Evolutionary conservation across 2,113 vertebrate species (phyloP).

Genomic region (Argyrosomus japonicus): DNA sequence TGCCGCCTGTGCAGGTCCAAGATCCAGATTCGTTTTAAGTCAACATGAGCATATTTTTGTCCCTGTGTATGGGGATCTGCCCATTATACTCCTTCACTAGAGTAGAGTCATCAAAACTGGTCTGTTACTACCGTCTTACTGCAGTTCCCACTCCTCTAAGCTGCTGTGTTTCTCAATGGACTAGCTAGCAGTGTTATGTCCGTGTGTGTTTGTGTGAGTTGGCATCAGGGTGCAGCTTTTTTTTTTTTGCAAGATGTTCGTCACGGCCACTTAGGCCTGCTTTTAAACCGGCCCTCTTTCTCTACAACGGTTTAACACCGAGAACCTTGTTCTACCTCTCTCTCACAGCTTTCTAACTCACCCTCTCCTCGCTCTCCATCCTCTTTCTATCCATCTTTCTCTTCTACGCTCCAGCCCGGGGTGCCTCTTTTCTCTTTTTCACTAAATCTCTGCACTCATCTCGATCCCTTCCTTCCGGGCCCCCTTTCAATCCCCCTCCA

Average conservation of each 20-base stretch:
- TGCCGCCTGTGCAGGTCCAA: not conserved
- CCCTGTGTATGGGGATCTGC: not conserved
- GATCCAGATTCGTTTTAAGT: not conserved
- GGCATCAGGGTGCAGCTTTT: slow-evolving; percentile 59
- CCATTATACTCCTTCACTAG: not conserved
- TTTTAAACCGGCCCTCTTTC: slow-evolving; percentile 50
- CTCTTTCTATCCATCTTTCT: slow-evolving; percentile 24
- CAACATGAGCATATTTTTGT: not conserved
- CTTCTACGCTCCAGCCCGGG: slow-evolving; percentile 33
- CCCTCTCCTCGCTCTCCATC: slow-evolving; percentile 10
- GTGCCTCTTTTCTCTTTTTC: slow-evolving; percentile 43
- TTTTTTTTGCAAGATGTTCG: slow-evolving; percentile 50
- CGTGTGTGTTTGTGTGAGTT: slow-evolving; percentile 43
- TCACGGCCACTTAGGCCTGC: slow-evolving; percentile 62
- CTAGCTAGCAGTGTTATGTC: not conserved
- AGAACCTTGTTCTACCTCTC: slow-evolving; percentile 58
- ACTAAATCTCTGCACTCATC: slow-evolving; percentile 63
- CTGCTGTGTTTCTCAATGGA: slow-evolving; percentile 31
- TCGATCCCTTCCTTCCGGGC: slow-evolving; percentile 57
- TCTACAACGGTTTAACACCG: slow-evolving; percentile 54
- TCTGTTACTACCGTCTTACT: not conserved
- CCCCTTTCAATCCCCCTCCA: slow-evolving; percentile 60
- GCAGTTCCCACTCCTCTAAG: slow-evolving; percentile 24
- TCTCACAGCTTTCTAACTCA: slow-evolving; percentile 39
- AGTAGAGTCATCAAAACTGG: slow-evolving; percentile 5